Conservation (phyloP, 2,888 invertebrate species). For the Trachelus stipa region DNA sequence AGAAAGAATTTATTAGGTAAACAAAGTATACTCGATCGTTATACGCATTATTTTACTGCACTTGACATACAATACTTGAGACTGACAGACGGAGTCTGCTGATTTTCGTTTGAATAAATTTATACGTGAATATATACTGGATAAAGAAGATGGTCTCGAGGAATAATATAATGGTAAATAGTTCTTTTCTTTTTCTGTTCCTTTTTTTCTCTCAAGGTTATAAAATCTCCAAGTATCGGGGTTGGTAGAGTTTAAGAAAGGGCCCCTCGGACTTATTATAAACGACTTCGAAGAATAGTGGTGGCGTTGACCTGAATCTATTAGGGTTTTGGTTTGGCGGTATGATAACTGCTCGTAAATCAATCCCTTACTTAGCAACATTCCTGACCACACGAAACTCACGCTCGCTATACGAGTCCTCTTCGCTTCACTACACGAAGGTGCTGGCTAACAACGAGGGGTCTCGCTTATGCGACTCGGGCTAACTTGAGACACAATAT, state of each 20-base stretch:
- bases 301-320: slow-evolving; percentile 55
- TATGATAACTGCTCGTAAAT: slow-evolving; percentile 51
- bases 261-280: slow-evolving; percentile 43
- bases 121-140: background rate
- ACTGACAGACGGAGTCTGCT: background rate
- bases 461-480: background rate
- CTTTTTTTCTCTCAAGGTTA: background rate
- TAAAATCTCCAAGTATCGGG: background rate
- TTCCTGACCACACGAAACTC: slow-evolving; percentile 40
- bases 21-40: background rate
- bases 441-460: slow-evolving; percentile 1
- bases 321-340: slow-evolving; percentile 48
- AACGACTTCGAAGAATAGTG: slow-evolving; percentile 47
- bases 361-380: slow-evolving; percentile 47
- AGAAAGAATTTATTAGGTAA: background rate
- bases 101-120: background rate
- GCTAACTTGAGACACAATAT: slow-evolving; percentile 1
- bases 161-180: slow-evolving; percentile 36
- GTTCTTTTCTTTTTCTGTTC: background rate
- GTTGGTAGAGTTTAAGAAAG: slow-evolving; percentile 2
- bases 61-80: background rate
- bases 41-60: background rate
- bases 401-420: slow-evolving; percentile 8
- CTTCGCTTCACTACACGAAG: background rate
- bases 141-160: slow-evolving; percentile 25